Evolutionary conservation across 2,888 invertebrate genomes (phyloP).

Genomic region (Euclidia mi): DNA sequence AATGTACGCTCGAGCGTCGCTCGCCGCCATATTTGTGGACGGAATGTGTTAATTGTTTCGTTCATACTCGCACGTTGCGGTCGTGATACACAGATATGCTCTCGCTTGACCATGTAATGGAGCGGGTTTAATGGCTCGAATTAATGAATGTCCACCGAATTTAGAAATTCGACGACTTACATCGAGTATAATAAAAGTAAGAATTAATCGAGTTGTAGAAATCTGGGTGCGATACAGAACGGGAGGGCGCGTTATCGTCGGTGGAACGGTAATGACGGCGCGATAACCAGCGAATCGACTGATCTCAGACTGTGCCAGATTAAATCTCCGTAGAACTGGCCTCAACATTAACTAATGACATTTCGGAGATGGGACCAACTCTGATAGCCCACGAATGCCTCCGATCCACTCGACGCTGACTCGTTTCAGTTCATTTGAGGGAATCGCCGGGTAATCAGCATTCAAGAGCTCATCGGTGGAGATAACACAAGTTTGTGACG

Average conservation of each 20-base stretch:
- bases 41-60: slow-evolving; percentile 76
- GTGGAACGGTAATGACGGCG: slow-evolving; percentile 74
- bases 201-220: slow-evolving; percentile 71
- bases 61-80: slow-evolving; percentile 54
- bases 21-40: slow-evolving; percentile 68
- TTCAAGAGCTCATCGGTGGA: slow-evolving; percentile 58
- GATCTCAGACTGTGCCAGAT: slow-evolving; percentile 75
- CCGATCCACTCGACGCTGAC: slow-evolving; percentile 57
- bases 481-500: slow-evolving; percentile 59
- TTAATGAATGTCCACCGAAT: slow-evolving; percentile 55
- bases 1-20: slow-evolving; percentile 61
- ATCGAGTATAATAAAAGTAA: slow-evolving; percentile 59
- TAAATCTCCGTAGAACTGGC: slow-evolving; percentile 78
- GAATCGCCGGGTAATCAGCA: slow-evolving; percentile 66
- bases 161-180: slow-evolving; percentile 49
- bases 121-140: slow-evolving; percentile 48
- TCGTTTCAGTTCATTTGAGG: slow-evolving; percentile 75
- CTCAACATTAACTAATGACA: slow-evolving; percentile 85
- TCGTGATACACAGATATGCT: slow-evolving; percentile 65
- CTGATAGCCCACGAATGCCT: slow-evolving; percentile 73
- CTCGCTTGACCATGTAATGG: slow-evolving; percentile 63
- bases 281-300: slow-evolving; percentile 71
- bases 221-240: slow-evolving; percentile 56
- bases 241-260: slow-evolving; percentile 70
- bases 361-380: slow-evolving; percentile 70